Evolutionary conservation across 1,140 invertebrate species (phyloP).

Genomic region (Cydia pomonella): DNA sequence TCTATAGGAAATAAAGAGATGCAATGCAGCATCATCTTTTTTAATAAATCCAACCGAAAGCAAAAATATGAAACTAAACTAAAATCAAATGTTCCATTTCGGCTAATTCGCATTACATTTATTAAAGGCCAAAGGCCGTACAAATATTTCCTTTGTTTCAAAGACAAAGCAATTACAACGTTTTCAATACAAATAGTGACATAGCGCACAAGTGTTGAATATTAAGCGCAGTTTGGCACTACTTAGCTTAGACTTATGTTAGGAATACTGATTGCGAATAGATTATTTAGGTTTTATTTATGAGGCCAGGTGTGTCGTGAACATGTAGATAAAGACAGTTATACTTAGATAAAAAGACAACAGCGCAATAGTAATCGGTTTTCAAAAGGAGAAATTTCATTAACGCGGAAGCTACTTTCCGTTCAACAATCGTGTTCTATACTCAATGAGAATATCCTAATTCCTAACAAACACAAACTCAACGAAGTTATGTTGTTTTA

Average conservation of each 20-base stretch:
- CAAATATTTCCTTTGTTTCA: background rate
- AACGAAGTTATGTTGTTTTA: too few relatives aligned
- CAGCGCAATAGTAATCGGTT: background rate
- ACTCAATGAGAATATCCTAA: too few relatives aligned
- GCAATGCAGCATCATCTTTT: too few relatives aligned
- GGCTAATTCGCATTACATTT: too few relatives aligned
- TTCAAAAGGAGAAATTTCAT: too few relatives aligned
- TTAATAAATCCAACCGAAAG: too few relatives aligned
- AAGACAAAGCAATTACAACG: background rate
- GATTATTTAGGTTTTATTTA: background rate
- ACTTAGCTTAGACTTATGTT: slow-evolving; percentile 4
- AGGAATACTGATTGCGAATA: slow-evolving; percentile 8
- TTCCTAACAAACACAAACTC: too few relatives aligned
- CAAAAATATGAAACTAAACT: too few relatives aligned
- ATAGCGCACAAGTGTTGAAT: slow-evolving; percentile 17
- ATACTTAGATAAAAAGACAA: background rate
- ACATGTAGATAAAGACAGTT: background rate
- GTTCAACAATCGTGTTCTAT: too few relatives aligned
- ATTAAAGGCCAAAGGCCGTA: background rate
- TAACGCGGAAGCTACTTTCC: too few relatives aligned
- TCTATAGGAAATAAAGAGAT: too few relatives aligned
- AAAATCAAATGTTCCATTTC: too few relatives aligned
- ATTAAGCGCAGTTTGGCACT: slow-evolving; percentile 4
- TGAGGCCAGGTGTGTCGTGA: background rate
- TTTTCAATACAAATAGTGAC: background rate